These are phyloP conservation scores for Tuberolachnus salignus DNA, from an alignment of 2,888 invertebrate genomes.

Conservation along the genomic window DNA sequence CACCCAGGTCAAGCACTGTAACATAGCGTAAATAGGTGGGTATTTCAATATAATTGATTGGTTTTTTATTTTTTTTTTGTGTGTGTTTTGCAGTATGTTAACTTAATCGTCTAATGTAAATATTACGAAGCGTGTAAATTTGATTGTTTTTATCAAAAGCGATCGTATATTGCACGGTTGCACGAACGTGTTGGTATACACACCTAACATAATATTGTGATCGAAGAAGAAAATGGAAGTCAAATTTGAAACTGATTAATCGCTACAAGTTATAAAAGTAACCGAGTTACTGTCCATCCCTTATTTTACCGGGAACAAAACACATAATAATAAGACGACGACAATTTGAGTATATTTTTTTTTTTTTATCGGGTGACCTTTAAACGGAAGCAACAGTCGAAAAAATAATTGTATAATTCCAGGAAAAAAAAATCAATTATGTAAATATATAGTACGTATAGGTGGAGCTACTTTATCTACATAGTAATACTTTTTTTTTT, in stretches of 20 bases:
- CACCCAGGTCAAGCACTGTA: too few relatives aligned
- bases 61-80: neutral
- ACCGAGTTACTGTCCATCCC: too few relatives aligned
- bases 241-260: too few relatives aligned
- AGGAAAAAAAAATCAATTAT: neutral
- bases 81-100: neutral
- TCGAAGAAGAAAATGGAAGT: neutral
- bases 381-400: conserved; percentile 9
- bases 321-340: too few relatives aligned
- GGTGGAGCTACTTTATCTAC: conserved; percentile 42
- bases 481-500: too few relatives aligned
- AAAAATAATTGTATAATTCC: neutral
- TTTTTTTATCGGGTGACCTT: neutral
- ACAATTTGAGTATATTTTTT: too few relatives aligned
- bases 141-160: conserved; percentile 13
- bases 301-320: too few relatives aligned
- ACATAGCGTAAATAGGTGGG: too few relatives aligned
- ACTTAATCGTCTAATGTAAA: conserved; percentile 2
- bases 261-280: too few relatives aligned
- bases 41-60: neutral
- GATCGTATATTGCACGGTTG: neutral
- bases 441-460: neutral
- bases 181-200: neutral
- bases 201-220: neutral
- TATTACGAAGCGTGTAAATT: conserved; percentile 17